Conservation (phyloP, 2,113 vertebrate genomes). For the Danionella cerebrum region DNA sequence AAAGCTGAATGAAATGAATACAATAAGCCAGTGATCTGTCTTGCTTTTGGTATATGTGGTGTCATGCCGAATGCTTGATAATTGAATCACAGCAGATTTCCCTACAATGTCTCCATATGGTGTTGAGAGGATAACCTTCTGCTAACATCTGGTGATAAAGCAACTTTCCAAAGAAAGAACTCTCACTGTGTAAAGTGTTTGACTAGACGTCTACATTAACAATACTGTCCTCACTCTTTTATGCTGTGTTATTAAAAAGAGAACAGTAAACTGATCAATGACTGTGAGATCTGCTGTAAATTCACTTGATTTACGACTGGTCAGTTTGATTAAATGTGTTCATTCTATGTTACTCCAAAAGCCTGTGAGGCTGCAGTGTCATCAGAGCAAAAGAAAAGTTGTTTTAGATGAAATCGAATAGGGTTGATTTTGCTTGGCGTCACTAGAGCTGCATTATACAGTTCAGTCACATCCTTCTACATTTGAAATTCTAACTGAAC, state of each 20-base stretch:
- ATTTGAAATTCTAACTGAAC: no score
- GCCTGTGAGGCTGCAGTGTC: not conserved
- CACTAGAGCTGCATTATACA: no score
- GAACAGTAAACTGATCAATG: no score
- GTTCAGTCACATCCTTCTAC: no score
- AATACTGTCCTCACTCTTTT: no score
- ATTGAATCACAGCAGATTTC: not conserved
- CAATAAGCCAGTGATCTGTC: not conserved
- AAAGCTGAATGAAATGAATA: not conserved
- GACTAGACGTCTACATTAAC: no score
- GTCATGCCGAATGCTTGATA: not conserved
- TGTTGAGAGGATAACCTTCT: not conserved
- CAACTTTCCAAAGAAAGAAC: not conserved
- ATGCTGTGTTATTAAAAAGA: no score
- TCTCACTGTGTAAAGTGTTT: not conserved
- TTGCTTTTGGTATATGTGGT: not conserved
- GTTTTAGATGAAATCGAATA: not conserved
- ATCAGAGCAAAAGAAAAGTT: not conserved
- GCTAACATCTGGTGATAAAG: not conserved
- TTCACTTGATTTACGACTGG: no score
- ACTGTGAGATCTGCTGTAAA: no score
- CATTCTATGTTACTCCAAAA: no score
- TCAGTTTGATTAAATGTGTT: no score
- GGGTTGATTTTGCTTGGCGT: not conserved
- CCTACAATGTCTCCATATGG: slow-evolving; percentile 9